phyloP scores from a whole-genome alignment of 30 jellyfish, hydroid and myxozoan species.

The Aurelia coerulea region DNA sequence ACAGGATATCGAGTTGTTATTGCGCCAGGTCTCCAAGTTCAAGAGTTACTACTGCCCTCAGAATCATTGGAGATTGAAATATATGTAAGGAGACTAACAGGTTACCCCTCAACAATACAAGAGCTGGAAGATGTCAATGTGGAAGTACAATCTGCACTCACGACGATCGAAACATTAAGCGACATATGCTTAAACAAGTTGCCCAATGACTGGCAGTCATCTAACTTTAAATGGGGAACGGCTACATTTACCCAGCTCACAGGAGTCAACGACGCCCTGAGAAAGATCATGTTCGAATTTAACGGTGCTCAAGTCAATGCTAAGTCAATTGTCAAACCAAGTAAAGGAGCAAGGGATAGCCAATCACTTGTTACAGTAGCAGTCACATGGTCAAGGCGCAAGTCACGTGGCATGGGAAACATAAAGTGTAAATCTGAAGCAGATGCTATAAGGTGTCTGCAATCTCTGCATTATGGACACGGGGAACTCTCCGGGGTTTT shows the following conservation, averaged over 20 bases:
- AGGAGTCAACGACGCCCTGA: background rate
- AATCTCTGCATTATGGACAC: background rate
- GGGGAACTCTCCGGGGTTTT: background rate
- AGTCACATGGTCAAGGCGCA: constrained; percentile 40
- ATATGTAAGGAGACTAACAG: background rate
- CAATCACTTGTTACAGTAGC: constrained; percentile 1
- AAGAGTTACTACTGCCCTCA: background rate
- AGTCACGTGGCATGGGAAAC: constrained; percentile 27
- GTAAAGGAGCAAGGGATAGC: background rate
- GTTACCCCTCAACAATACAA: background rate
- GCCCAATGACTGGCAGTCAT: background rate
- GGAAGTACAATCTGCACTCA: background rate
- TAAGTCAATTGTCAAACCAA: background rate
- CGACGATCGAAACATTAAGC: background rate
- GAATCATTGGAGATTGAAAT: background rate
- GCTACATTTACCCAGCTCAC: background rate
- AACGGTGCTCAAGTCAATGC: constrained; percentile 17
- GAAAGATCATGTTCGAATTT: background rate
- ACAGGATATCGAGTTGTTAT: constrained; percentile 27
- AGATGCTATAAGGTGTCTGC: background rate
- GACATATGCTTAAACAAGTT: background rate
- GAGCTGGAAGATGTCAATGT: background rate
- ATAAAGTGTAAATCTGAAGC: background rate
- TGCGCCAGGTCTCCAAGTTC: constrained; percentile 4
- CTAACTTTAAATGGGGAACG: constrained; percentile 10